phyloP scores from a whole-genome alignment of 2,113 vertebrate genomes.

The Fregetta grallaria region DNA sequence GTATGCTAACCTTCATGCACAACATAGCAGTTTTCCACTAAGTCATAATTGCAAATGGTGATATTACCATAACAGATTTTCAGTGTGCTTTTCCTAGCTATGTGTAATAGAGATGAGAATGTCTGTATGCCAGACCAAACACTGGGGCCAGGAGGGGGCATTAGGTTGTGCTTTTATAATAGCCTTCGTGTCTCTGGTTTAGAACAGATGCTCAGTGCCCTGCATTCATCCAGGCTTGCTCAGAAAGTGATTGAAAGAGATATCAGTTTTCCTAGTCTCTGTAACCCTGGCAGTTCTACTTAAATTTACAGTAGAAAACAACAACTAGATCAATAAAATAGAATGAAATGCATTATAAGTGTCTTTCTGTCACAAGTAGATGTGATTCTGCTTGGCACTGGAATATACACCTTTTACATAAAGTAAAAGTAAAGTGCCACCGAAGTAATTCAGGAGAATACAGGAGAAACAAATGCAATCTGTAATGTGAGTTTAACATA shows the following conservation, averaged over 20 bases:
- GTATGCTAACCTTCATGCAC: neutral
- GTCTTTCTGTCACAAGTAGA: neutral
- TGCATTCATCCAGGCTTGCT: neutral
- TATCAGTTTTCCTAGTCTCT: neutral
- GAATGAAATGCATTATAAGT: neutral
- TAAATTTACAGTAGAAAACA: constrained; percentile 40
- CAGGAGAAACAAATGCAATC: neutral
- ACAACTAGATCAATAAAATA: neutral
- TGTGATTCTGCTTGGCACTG: neutral
- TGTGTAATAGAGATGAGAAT: neutral
- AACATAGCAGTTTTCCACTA: neutral
- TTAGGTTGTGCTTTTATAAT: neutral
- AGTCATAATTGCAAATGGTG: neutral
- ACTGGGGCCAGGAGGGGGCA: neutral
- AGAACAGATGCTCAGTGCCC: neutral
- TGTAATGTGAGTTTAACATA: neutral
- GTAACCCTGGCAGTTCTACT: neutral
- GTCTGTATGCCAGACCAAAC: neutral
- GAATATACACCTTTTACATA: neutral
- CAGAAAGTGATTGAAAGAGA: constrained; percentile 2
- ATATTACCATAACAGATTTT: neutral
- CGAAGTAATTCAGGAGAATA: neutral
- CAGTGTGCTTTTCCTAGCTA: neutral
- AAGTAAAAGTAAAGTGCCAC: neutral
- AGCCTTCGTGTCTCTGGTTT: neutral